Evolutionary conservation across 2,888 invertebrate genomes (phyloP).

Genomic region (Temnothorax ravouxi): DNA sequence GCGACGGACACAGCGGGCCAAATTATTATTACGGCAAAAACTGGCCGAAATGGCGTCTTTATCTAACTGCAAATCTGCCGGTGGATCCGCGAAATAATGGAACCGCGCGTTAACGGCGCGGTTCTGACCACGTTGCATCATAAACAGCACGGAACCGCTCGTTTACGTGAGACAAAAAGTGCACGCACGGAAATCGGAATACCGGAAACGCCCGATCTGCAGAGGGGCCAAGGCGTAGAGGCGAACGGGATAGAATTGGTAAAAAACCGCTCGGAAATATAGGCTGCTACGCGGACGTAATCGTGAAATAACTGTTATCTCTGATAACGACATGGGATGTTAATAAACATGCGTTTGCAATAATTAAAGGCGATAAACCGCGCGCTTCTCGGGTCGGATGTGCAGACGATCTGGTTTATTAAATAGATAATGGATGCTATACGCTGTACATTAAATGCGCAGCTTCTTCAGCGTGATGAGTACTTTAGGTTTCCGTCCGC

Average conservation of each 20-base stretch:
- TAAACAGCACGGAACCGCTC: conserved; percentile 5
- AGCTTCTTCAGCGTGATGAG: background rate
- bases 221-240: background rate
- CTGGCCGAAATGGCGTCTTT: conserved; percentile 72
- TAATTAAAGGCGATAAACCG: conserved; percentile 40
- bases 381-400: conserved; percentile 26
- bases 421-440: conserved; percentile 10
- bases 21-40: conserved; percentile 84
- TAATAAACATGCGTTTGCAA: conserved; percentile 31
- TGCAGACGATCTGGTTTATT: conserved; percentile 3
- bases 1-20: conserved; percentile 69
- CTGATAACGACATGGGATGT: background rate
- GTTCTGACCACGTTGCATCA: background rate
- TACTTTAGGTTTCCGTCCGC: background rate
- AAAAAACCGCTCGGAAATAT: background rate
- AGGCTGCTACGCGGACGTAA: background rate
- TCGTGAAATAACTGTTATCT: conserved; percentile 4
- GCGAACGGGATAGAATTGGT: background rate
- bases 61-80: conserved; percentile 77
- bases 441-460: background rate
- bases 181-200: conserved; percentile 15
- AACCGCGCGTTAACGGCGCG: conserved; percentile 40
- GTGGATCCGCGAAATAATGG: conserved; percentile 66
- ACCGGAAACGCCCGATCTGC: conserved; percentile 29
- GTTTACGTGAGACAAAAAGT: conserved; percentile 33